Evolutionary conservation across 2,797 vertebrate species (phyloP).

Genomic region (Acanthurus lineatus): DNA sequence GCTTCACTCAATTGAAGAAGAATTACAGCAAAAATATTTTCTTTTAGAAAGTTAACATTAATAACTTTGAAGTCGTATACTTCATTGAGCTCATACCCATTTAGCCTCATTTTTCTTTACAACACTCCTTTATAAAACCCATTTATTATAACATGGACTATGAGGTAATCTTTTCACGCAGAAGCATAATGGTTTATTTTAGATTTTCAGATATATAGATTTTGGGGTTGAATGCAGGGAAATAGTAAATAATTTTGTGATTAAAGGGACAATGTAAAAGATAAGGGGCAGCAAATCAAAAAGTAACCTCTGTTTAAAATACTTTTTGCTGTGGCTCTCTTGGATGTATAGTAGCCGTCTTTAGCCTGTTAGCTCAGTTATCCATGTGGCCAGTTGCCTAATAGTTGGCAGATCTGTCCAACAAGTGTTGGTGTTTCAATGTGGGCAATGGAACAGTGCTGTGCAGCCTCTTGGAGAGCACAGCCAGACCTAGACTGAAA

Average conservation of each 20-base stretch:
- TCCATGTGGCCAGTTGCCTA: too few relatives aligned
- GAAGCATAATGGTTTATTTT: conserved; percentile 38
- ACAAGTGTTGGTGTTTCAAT: too few relatives aligned
- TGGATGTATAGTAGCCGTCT: too few relatives aligned
- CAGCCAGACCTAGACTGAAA: too few relatives aligned
- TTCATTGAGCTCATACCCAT: conserved; percentile 73
- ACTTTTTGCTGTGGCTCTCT: too few relatives aligned
- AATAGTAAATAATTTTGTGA: conserved; percentile 16
- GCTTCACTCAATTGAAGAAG: conserved; percentile 74
- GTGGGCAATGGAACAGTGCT: too few relatives aligned
- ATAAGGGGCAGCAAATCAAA: too few relatives aligned
- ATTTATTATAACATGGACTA: conserved; percentile 63
- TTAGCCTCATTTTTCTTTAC: conserved; percentile 71
- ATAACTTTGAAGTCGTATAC: conserved; percentile 71
- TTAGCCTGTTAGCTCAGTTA: too few relatives aligned
- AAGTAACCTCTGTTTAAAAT: too few relatives aligned
- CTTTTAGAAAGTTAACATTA: conserved; percentile 73
- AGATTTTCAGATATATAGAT: conserved; percentile 32
- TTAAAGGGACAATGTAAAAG: too few relatives aligned
- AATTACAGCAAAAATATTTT: conserved; percentile 79
- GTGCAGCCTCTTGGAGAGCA: too few relatives aligned
- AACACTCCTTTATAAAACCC: conserved; percentile 47
- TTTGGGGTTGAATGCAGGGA: conserved; percentile 13
- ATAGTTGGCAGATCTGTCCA: too few relatives aligned
- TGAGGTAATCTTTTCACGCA: conserved; percentile 61